Evolutionary conservation across 2,888 invertebrate species (phyloP), one percentile per base, ranked within the genome.

Genomic region (Ametastegia equiseti): DNA sequence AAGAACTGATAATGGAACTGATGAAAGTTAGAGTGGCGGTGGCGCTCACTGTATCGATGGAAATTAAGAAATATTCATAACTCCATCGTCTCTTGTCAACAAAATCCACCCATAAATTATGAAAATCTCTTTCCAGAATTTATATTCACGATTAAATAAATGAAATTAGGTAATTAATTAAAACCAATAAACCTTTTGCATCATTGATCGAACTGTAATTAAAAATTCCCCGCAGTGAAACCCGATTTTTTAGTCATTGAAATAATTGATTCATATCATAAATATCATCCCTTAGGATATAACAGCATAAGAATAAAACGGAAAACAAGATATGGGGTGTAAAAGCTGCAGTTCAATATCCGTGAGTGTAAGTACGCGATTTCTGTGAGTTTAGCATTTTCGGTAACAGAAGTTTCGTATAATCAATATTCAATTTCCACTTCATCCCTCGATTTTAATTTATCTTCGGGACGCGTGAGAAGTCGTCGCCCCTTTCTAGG

Each of bases 1-100:
- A 75, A 54, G 33, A 75, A 54, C 54, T 33, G 54, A 75, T 75
- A 75, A 75, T 75, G 50, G 75, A 75, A 9, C 75, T 45, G 75
- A 7, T 19, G 75, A 75, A 75, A 54, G 75, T 75, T 75, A 6
- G 19, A 54, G 3, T 11, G 75, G 23, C 33, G 54, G n/a, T 11
- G 75, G 39, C 23, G 19, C 36, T 54, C 13, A 54, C 45, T 33
- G 36, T 75, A 27, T n/a, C n/a, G 54, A 36, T 13, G 54, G 36
- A 75, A 75, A 54, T 75, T 36, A 33, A 50, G n/a, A 19, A 54
- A 71, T 27, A 9, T 45, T 33, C 54, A 65, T 75, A 75, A 75
- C 50, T 75, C 73, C 33, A 75, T 75, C 73, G 33, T 36, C 75
- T 45, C 15, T 19, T 15, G 27, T 27, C 27, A 47, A 23, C 45